Percentiles rank a stretch among this genome's conserved stretches.
Conservation (phyloP, 2,888 invertebrate genomes). For the Autographa gamma region DNA sequence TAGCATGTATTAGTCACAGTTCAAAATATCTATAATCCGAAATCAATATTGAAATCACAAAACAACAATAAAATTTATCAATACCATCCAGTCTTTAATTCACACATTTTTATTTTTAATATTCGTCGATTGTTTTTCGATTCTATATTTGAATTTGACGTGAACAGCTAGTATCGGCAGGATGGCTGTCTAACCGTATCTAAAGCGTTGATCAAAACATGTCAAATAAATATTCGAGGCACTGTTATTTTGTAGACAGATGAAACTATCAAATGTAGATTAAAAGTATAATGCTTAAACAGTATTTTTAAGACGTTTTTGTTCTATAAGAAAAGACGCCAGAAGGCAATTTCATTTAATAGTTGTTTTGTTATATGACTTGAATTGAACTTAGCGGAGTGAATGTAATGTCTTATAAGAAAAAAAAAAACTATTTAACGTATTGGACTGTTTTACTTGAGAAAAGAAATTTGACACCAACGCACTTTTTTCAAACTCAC, state of each 20-base stretch:
- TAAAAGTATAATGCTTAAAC: conserved; percentile 25
- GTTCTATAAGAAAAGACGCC: too few relatives aligned
- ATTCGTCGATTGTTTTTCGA: conserved; percentile 35
- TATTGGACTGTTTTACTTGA: too few relatives aligned
- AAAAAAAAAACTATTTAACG: too few relatives aligned
- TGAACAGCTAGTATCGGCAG: conserved; percentile 54
- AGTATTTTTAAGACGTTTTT: background rate
- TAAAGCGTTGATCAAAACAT: conserved; percentile 60
- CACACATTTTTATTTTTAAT: conserved; percentile 22
- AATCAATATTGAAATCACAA: too few relatives aligned
- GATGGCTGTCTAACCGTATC: conserved; percentile 57
- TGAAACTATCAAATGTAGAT: conserved; percentile 47
- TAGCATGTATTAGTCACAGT: too few relatives aligned
- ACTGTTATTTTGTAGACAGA: conserved; percentile 50
- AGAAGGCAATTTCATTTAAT: too few relatives aligned
- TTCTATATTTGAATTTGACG: conserved; percentile 45
- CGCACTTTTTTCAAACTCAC: too few relatives aligned
- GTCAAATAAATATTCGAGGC: conserved; percentile 59
- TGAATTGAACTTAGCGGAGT: too few relatives aligned
- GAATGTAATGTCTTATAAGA: too few relatives aligned
- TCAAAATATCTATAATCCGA: too few relatives aligned
- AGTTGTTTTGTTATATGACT: too few relatives aligned
- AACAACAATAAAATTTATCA: conserved; percentile 16
- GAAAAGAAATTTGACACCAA: too few relatives aligned
- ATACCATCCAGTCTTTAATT: background rate